A percentile compares a stretch with the other conserved stretches of the same genome.
Evolutionary conservation across 2,113 vertebrate species (phyloP).

Genomic region (Mionectes macconnelli): DNA sequence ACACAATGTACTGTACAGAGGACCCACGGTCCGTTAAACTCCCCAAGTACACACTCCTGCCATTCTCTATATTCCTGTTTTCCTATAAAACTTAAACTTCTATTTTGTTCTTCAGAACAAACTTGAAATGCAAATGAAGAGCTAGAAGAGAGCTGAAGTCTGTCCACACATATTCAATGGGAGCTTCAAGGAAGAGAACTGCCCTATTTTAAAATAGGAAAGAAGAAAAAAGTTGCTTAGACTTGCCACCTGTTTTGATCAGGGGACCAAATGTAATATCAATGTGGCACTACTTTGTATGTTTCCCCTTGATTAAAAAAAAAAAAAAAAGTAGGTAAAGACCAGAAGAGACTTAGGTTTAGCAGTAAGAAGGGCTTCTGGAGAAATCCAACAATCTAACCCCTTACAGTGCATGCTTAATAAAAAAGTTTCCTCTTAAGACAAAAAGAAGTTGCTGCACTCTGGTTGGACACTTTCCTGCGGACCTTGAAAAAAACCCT

Average conservation of each 20-base stretch:
- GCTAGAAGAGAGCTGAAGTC: background rate
- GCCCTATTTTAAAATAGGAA: background rate
- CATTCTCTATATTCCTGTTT: background rate
- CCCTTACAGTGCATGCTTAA: background rate
- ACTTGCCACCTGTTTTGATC: background rate
- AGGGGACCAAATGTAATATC: background rate
- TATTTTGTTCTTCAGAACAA: background rate
- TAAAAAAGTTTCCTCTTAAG: background rate
- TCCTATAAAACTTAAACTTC: background rate
- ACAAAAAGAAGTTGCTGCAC: background rate
- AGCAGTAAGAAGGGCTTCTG: background rate
- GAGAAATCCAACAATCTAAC: background rate
- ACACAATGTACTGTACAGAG: background rate
- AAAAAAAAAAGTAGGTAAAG: background rate
- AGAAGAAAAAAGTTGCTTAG: background rate
- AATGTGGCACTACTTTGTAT: background rate
- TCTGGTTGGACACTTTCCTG: background rate
- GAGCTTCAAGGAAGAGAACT: background rate
- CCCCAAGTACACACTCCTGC: background rate
- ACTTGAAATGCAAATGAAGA: background rate
- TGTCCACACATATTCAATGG: background rate
- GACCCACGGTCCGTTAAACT: background rate
- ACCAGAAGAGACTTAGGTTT: background rate
- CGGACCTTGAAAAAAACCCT: background rate
- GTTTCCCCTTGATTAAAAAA: background rate